phyloP scores from a whole-genome alignment of 92 coral and sea anemone species.

The Bergia sp. region DNA sequence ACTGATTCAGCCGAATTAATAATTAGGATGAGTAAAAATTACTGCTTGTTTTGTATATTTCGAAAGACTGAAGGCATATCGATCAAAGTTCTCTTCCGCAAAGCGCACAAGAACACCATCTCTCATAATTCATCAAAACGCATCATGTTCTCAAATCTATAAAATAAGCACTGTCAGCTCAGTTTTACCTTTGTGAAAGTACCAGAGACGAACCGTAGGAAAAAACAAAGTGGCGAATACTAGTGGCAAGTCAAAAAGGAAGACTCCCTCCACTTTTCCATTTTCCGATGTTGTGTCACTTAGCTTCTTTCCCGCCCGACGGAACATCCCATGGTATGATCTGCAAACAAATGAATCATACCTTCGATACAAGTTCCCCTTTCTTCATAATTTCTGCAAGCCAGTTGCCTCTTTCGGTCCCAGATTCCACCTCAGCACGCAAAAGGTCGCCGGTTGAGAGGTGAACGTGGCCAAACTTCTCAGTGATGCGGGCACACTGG shows the following conservation, averaged over 20 bases:
- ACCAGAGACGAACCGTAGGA: neutral
- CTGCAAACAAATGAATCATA: conserved; percentile 20
- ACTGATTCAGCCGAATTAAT: too few relatives aligned
- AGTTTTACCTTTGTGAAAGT: neutral
- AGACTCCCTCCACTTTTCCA: neutral
- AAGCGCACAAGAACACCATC: too few relatives aligned
- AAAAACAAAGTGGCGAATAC: neutral
- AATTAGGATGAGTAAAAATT: too few relatives aligned
- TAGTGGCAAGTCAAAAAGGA: neutral
- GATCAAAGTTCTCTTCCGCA: too few relatives aligned
- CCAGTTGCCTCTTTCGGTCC: conserved; percentile 74
- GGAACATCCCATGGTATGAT: neutral
- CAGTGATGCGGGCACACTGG: conserved; percentile 78
- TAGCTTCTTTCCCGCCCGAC: neutral
- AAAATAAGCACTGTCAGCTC: too few relatives aligned
- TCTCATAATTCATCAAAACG: too few relatives aligned
- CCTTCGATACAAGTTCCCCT: conserved; percentile 88
- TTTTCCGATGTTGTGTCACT: neutral
- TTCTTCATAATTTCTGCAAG: conserved; percentile 76
- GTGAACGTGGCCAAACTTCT: conserved; percentile 87
- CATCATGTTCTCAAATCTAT: too few relatives aligned
- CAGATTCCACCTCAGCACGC: conserved; percentile 78
- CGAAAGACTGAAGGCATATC: too few relatives aligned
- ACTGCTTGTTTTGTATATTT: too few relatives aligned
- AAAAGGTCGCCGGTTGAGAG: conserved; percentile 85